Base-by-base conservation (phyloP, 2,113 vertebrate species). In the Pimephales promelas region DNA sequence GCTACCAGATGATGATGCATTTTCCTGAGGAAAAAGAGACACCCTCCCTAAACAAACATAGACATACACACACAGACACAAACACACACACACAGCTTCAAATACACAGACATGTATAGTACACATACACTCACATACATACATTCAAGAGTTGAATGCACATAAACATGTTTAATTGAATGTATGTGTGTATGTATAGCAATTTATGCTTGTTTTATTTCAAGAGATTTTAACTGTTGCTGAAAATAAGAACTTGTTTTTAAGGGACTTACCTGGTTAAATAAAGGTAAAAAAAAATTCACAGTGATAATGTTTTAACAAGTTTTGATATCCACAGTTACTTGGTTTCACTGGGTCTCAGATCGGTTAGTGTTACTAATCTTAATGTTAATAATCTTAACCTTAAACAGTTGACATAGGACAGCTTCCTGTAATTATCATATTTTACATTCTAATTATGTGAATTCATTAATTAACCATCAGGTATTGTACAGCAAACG, bases 1-100 rank as follows among this genome's bases (percentile, higher is more conserved):
- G 93, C 91, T 92, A 90, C 90, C 92, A 89, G 91, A 92, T 92
- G 92, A 92, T 94, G 93, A 94, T 93, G 92, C 87, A 89, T 92
- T 93, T 94, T 94, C 94, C 94, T 94, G 92, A 94, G 94, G 94
- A 94, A 94, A 92, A 89, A 89, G 91, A 83, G 84, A 79, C 83
- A 68, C 84, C 76, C 84, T 83, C 84, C 84, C 76, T 77, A 88
- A 80, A 85, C 84, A 88, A 81, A 83, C 80, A 87, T 73, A 88
- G 89, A 87, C 91, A 76, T n/a, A 62, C 10, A 76, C 54, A 77
- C 14, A 47, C 13, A 83, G 72, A 87, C 89, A 87, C 90, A 78
- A 36, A 56, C 31, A 72, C 56, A 68, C 16, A 24, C 79, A 52
- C 79, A 18, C 10, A 14, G 20, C 4, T 31, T 74, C 26, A 74